A percentile compares a stretch with the other conserved stretches of the same genome.
Conservation (phyloP, 2,797 vertebrate species). For the Tinamus major region DNA sequence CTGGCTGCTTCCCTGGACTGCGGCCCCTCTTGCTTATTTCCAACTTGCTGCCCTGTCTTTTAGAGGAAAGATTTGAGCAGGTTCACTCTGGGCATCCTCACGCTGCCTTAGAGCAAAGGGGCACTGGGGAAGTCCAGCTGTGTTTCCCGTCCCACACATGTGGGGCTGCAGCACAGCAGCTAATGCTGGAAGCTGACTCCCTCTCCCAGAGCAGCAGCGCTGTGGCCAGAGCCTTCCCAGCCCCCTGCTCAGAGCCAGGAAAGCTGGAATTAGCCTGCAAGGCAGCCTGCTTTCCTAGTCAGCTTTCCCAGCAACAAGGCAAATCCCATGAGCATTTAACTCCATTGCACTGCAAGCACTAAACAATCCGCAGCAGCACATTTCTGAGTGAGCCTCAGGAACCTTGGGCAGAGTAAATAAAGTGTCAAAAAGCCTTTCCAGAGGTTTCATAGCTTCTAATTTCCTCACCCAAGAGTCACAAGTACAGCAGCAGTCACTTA, state of each 20-base stretch:
- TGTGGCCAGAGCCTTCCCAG: constrained; percentile 3
- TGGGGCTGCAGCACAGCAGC: background rate
- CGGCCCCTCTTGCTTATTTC: background rate
- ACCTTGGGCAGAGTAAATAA: constrained; percentile 32
- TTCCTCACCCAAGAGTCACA: constrained; percentile 51
- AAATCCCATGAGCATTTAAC: constrained; percentile 58
- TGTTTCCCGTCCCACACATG: background rate
- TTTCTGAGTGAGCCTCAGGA: constrained; percentile 31
- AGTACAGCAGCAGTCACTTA: constrained; percentile 50
- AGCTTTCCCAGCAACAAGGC: constrained; percentile 36
- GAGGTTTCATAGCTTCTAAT: constrained; percentile 52
- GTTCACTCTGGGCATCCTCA: background rate
- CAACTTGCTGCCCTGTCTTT: background rate
- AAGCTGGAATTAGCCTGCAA: constrained; percentile 40
- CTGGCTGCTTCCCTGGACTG: background rate
- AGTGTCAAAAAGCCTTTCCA: constrained; percentile 38
- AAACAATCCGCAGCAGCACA: constrained; percentile 1
- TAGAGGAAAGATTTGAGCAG: background rate
- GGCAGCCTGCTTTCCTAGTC: constrained; percentile 29
- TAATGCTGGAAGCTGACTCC: background rate
- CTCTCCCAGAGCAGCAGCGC: background rate
- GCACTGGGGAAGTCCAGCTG: background rate
- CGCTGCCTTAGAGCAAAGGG: background rate
- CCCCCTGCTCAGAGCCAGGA: background rate
- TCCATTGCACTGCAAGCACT: constrained; percentile 42